phyloP scores from a whole-genome alignment of 1,140 invertebrate species.

The Neoseiulus cucumeris region DNA sequence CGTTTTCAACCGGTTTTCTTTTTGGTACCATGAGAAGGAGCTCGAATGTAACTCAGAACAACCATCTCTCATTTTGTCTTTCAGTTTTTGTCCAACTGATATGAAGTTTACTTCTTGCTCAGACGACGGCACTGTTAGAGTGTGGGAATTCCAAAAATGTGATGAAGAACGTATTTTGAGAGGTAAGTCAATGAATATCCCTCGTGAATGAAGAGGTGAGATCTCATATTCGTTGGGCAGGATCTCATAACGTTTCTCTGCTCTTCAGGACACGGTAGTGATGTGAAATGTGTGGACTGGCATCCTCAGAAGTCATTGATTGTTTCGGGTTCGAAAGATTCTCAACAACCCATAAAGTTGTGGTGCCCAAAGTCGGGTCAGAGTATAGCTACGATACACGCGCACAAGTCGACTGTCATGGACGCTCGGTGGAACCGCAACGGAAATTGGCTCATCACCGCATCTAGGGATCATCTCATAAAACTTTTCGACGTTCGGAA shows the following conservation, averaged over 20 bases:
- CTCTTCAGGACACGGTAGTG: constrained; percentile 73
- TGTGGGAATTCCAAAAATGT: constrained; percentile 96
- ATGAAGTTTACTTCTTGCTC: constrained; percentile 96
- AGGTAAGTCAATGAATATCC: constrained; percentile 34
- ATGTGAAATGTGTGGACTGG: constrained; percentile 99
- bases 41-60: neutral
- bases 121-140: constrained; percentile 90
- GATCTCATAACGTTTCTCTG: too few relatives aligned
- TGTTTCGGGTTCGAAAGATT: constrained; percentile 96
- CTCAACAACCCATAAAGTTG: constrained; percentile 96
- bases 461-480: constrained; percentile 86
- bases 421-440: constrained; percentile 97
- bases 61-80: constrained; percentile 16
- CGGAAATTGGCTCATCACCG: constrained; percentile 98
- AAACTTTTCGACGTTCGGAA: constrained; percentile 97
- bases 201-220: too few relatives aligned
- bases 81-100: constrained; percentile 95
- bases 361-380: constrained; percentile 96
- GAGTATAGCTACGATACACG: constrained; percentile 39
- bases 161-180: constrained; percentile 84
- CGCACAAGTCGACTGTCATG: constrained; percentile 41
- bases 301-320: constrained; percentile 92
- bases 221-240: too few relatives aligned
- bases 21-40: too few relatives aligned
- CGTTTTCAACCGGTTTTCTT: too few relatives aligned